Evolutionary conservation across 2,888 invertebrate genomes (phyloP).

Genomic region (Cryptops parisi): DNA sequence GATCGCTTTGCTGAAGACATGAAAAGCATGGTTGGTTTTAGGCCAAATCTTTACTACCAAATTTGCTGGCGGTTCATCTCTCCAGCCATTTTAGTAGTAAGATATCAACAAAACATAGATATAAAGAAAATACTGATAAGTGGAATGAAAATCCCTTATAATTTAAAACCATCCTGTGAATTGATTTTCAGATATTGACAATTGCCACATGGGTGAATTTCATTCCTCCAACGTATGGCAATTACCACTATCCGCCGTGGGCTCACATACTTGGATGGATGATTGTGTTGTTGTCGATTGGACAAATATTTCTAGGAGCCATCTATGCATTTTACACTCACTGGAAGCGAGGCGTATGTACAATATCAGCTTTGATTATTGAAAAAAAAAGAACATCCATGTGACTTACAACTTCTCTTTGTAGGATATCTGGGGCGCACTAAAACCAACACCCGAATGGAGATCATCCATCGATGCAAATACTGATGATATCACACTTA

Average conservation of each 20-base stretch:
- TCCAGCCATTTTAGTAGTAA: constrained; percentile 53
- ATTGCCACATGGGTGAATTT: constrained; percentile 55
- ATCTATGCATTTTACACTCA: background rate
- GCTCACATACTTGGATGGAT: constrained; percentile 55
- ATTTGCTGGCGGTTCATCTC: constrained; percentile 58
- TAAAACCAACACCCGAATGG: background rate
- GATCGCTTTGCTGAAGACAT: constrained; percentile 8
- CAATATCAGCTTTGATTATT: too few species aligned
- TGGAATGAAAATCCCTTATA: too few species aligned
- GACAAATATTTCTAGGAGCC: background rate
- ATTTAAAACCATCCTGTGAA: too few species aligned
- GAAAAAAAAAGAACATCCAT: too few species aligned
- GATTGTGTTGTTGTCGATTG: constrained; percentile 37
- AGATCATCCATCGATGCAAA: background rate
- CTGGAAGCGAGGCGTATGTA: background rate
- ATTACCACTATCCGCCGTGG: constrained; percentile 51
- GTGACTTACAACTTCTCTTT: too few species aligned
- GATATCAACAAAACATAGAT: too few species aligned
- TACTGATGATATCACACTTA: too few species aligned
- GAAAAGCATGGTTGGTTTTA: background rate
- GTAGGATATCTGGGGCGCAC: background rate
- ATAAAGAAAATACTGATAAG: too few species aligned
- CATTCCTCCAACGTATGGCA: constrained; percentile 45
- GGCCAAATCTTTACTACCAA: constrained; percentile 31
- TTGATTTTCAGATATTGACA: constrained; percentile 55